phyloP scores from a whole-genome alignment of 2,113 vertebrate genomes.

The Melierax canorus region DNA sequence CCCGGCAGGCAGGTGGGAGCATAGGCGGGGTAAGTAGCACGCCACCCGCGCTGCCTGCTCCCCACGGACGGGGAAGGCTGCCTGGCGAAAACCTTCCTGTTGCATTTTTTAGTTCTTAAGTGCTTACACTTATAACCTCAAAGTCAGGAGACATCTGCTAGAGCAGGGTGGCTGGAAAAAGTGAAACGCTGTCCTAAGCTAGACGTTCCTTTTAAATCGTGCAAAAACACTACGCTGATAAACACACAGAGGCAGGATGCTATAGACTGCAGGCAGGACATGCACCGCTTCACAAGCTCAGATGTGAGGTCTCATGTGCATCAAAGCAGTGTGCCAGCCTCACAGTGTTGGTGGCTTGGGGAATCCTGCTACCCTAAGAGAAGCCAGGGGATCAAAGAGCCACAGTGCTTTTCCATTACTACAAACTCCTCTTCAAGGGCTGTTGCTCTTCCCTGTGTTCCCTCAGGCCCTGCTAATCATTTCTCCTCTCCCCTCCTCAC shows the following conservation, averaged over 20 bases:
- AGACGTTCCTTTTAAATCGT: rapidly evolving
- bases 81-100: background rate
- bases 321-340: rapidly evolving
- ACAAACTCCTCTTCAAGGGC: background rate
- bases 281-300: rapidly evolving
- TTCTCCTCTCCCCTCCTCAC: background rate
- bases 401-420: rapidly evolving
- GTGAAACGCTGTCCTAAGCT: background rate
- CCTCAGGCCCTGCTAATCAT: too few species aligned
- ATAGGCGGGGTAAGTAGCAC: rapidly evolving
- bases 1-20: background rate
- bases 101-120: background rate
- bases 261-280: background rate
- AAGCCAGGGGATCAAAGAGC: background rate
- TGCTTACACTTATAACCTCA: background rate
- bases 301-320: rapidly evolving
- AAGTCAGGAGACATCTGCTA: background rate
- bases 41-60: background rate
- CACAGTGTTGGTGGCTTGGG: rapidly evolving
- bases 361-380: background rate
- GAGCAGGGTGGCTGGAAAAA: background rate
- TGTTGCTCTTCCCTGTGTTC: rapidly evolving
- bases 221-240: rapidly evolving
- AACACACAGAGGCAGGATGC: too few species aligned
- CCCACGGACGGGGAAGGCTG: background rate